phyloP scores from a whole-genome alignment of 2,113 vertebrate genomes.

The Neolamprologus sp. region DNA sequence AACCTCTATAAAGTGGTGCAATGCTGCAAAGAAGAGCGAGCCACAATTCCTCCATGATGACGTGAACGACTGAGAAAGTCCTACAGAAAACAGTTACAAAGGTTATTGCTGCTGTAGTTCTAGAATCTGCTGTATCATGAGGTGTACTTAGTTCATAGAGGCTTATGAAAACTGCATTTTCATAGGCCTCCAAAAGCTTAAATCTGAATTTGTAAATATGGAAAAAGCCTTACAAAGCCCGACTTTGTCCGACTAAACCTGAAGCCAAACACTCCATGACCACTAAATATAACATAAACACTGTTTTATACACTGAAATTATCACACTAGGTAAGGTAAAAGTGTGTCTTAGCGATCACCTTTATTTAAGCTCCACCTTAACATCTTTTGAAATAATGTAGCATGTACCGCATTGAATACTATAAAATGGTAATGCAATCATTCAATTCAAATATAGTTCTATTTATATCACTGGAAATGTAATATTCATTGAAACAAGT shows the following conservation, averaged over 20 bases:
- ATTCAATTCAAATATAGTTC: neutral
- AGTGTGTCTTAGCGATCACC: rapidly evolving
- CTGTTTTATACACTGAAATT: neutral
- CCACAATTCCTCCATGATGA: neutral
- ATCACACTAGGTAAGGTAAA: neutral
- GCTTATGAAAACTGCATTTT: neutral
- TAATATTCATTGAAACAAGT: neutral
- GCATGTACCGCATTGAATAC: neutral
- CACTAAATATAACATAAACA: neutral
- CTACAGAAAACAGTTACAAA: neutral
- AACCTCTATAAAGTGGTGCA: neutral
- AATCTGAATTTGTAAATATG: neutral
- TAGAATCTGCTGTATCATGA: neutral
- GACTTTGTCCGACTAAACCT: neutral
- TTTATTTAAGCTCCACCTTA: neutral
- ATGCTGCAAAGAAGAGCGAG: neutral
- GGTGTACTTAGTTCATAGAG: neutral
- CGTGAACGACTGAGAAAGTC: neutral
- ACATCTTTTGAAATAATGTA: neutral
- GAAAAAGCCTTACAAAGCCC: neutral
- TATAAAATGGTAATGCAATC: neutral
- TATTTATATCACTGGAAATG: neutral
- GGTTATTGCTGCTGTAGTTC: neutral
- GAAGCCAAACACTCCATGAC: neutral
- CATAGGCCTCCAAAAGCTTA: neutral